Conservation (phyloP, 2,113 vertebrate species). For the Hippocampus mohnikei region DNA sequence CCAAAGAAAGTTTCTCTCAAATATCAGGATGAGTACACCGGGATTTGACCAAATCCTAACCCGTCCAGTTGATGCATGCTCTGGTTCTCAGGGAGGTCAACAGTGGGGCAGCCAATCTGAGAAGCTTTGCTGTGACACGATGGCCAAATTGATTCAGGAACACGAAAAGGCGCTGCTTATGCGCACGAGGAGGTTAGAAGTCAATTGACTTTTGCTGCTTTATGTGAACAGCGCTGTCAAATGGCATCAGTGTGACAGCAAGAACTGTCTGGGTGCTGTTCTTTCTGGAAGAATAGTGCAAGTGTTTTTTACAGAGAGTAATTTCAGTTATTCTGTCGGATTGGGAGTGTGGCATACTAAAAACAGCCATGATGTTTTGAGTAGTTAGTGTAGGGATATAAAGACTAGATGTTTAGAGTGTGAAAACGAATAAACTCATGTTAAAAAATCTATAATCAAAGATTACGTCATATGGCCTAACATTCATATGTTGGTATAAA, state of each 20-base stretch:
- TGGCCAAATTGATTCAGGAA: conserved; percentile 61
- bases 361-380: not conserved
- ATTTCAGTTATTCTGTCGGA: not conserved
- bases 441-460: too few species aligned
- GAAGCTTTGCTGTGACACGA: conserved; percentile 33
- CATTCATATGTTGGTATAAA: too few species aligned
- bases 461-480: too few species aligned
- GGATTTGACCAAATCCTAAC: conserved; percentile 39
- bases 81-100: conserved; percentile 55
- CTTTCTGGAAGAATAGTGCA: conserved; percentile 20
- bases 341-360: not conserved
- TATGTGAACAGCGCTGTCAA: conserved; percentile 50
- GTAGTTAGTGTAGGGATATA: not conserved
- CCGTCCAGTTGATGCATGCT: conserved; percentile 46
- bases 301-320: conserved; percentile 4
- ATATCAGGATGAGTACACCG: conserved; percentile 15
- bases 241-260: conserved; percentile 52
- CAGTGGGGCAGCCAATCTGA: conserved; percentile 49
- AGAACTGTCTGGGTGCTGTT: conserved; percentile 16
- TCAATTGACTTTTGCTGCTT: conserved; percentile 59
- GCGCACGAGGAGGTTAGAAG: conserved; percentile 49
- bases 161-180: conserved; percentile 48
- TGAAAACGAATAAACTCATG: not conserved
- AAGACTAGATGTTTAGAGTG: not conserved
- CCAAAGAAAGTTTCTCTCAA: conserved; percentile 14